Percentiles rank a stretch among this genome's conserved stretches.
phyloP scores from a whole-genome alignment of 2,113 vertebrate genomes.

The Chelonoidis abingdonii region DNA sequence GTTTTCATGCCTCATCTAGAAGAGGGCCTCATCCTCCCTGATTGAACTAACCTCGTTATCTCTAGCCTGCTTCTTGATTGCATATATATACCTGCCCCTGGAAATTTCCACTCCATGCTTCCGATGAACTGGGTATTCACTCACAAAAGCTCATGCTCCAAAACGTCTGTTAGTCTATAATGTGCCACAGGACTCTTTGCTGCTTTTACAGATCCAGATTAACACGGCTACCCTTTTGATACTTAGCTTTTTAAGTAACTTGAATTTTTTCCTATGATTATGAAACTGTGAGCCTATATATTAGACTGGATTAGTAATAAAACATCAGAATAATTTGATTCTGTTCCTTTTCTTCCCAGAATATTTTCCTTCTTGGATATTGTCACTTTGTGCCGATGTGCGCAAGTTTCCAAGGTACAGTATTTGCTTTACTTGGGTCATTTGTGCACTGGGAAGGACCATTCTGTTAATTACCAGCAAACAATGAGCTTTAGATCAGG shows the following conservation, averaged over 20 bases:
- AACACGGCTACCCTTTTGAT: too few relatives aligned
- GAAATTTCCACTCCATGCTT: too few relatives aligned
- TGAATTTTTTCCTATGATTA: neutral
- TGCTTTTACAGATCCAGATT: too few relatives aligned
- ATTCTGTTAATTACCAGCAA: neutral
- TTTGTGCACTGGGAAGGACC: neutral
- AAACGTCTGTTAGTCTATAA: too few relatives aligned
- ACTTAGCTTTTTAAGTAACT: neutral
- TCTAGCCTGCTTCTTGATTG: too few relatives aligned
- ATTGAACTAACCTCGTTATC: too few relatives aligned
- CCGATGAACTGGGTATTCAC: too few relatives aligned
- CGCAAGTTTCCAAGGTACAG: constrained; percentile 95
- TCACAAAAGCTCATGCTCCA: too few relatives aligned
- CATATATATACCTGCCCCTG: too few relatives aligned
- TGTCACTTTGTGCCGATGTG: constrained; percentile 95
- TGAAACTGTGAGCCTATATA: neutral
- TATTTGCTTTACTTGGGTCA: constrained; percentile 26
- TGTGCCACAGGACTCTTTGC: too few relatives aligned
- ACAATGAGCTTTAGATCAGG: neutral
- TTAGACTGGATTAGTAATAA: neutral
- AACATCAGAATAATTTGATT: neutral
- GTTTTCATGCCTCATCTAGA: too few relatives aligned
- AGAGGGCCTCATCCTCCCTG: too few relatives aligned
- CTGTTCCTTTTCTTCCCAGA: constrained; percentile 79
- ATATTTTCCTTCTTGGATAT: constrained; percentile 98